Evolutionary conservation across 2,113 vertebrate genomes (phyloP).

Genomic region (Semnopithecus entellus): DNA sequence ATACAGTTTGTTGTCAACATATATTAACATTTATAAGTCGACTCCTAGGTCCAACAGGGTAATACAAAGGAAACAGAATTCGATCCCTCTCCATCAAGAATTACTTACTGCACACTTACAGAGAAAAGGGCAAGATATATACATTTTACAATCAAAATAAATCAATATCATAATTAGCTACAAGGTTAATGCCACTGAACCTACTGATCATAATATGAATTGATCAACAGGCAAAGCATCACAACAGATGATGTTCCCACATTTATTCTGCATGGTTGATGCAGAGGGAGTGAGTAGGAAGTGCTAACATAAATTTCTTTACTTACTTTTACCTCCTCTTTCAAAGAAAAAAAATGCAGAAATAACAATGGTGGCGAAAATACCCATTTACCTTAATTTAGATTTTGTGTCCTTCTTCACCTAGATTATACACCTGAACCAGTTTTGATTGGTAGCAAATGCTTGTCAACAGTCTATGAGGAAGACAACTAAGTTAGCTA

Average conservation of each 20-base stretch:
- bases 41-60: background rate
- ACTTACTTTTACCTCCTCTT: background rate
- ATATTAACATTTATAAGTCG: background rate
- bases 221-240: background rate
- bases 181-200: background rate
- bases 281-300: background rate
- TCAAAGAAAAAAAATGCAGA: background rate
- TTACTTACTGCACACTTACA: background rate
- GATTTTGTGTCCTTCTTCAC: background rate
- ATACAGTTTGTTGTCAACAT: background rate
- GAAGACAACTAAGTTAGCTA: background rate
- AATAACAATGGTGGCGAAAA: background rate
- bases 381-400: background rate
- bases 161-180: background rate
- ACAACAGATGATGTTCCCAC: background rate
- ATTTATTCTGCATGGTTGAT: background rate
- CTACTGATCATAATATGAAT: background rate
- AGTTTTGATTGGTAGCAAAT: background rate
- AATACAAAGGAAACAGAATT: background rate
- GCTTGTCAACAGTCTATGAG: background rate
- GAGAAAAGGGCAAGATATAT: background rate
- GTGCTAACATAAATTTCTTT: background rate
- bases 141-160: conserved; percentile 8
- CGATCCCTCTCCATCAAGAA: background rate
- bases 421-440: background rate